A percentile compares a stretch with the other conserved stretches of the same genome.
phyloP scores from a whole-genome alignment of 2,797 vertebrate species.

The Eulemur coronatus region DNA sequence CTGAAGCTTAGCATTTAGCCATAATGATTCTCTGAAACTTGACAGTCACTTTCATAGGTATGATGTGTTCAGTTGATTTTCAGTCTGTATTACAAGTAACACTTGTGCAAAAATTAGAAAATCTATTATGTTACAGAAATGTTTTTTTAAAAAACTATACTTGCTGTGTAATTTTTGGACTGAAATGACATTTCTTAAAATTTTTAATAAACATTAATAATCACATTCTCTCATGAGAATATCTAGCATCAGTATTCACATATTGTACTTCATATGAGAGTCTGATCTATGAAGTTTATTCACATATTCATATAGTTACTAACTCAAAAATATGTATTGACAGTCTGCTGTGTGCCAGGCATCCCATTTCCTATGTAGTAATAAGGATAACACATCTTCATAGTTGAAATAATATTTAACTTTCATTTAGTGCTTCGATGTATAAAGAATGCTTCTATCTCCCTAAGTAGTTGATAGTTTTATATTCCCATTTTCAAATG shows the following conservation, averaged over 20 bases:
- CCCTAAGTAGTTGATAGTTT: neutral
- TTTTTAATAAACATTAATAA: neutral
- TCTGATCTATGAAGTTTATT: conserved; percentile 33
- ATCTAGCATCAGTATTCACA: neutral
- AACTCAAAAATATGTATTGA: conserved; percentile 34
- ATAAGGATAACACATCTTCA: neutral
- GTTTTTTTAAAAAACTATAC: neutral
- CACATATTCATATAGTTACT: conserved; percentile 10
- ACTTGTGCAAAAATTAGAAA: neutral
- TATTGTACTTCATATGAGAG: neutral
- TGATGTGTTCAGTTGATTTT: neutral
- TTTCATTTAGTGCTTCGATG: neutral
- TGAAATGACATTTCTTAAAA: conserved; percentile 10
- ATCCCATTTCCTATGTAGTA: neutral
- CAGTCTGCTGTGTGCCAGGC: neutral
- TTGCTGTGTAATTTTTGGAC: neutral
- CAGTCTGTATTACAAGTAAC: neutral
- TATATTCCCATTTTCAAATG: neutral
- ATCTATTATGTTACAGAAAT: neutral
- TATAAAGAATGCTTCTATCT: neutral
- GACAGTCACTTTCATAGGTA: neutral
- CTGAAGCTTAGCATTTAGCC: neutral
- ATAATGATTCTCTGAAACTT: neutral
- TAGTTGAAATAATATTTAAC: neutral
- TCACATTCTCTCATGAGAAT: neutral